phyloP scores from a whole-genome alignment of 2,797 vertebrate species.

The Agapornis canus region DNA sequence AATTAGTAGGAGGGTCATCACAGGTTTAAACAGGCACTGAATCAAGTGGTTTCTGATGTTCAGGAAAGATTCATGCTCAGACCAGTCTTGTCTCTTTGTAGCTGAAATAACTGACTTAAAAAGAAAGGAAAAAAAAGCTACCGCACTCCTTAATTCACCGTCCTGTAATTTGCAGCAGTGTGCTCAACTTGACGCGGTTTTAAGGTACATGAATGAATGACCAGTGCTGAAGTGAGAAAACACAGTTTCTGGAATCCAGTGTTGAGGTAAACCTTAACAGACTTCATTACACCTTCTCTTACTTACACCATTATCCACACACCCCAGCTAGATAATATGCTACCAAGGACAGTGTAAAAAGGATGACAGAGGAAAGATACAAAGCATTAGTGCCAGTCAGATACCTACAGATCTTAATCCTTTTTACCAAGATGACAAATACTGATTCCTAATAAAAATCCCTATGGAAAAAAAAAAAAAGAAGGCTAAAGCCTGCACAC shows the following conservation, averaged over 20 bases:
- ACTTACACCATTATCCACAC: neutral
- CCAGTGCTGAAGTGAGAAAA: neutral
- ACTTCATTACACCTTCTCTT: neutral
- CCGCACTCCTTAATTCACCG: neutral
- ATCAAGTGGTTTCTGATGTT: neutral
- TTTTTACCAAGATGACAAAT: neutral
- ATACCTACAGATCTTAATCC: constrained; percentile 32
- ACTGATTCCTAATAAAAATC: neutral
- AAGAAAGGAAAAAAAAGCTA: neutral
- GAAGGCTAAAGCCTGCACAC: neutral
- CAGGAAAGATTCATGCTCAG: constrained; percentile 1
- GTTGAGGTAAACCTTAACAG: neutral
- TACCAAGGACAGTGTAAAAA: neutral
- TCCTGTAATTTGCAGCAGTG: neutral
- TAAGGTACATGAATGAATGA: neutral
- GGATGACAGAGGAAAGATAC: neutral
- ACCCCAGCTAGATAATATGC: neutral
- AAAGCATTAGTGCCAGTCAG: neutral
- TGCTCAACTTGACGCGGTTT: neutral
- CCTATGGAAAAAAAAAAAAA: neutral
- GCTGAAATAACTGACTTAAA: constrained; percentile 14
- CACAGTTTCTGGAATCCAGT: neutral
- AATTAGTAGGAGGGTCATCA: neutral
- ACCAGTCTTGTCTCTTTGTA: neutral
- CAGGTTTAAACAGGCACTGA: neutral